These are phyloP conservation scores for Aporophyla lueneburgensis DNA, from an alignment of 2,888 invertebrate species.

Conservation along the genomic window DNA sequence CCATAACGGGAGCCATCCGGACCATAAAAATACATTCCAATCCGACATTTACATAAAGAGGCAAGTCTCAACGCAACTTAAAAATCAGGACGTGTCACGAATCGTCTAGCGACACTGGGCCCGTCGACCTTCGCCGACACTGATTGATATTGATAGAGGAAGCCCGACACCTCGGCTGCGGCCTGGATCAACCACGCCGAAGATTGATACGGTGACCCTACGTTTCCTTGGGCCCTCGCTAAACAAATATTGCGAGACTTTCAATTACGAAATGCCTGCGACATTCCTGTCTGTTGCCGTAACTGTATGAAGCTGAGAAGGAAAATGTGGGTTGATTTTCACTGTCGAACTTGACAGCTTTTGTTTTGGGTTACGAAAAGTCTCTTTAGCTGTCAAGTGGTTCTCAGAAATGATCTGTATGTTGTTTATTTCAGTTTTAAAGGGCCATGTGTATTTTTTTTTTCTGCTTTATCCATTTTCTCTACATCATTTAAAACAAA, in stretches of 20 bases:
- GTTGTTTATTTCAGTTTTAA: not conserved
- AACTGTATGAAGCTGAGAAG: constrained; percentile 6
- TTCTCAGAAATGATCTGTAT: not conserved
- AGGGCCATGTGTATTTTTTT: too few relatives aligned
- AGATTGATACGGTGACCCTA: constrained; percentile 71
- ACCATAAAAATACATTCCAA: constrained; percentile 24
- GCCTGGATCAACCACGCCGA: constrained; percentile 55
- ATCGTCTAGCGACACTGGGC: constrained; percentile 52
- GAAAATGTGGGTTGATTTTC: constrained; percentile 40
- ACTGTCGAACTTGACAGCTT: constrained; percentile 34
- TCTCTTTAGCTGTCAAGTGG: not conserved
- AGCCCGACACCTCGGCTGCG: constrained; percentile 66
- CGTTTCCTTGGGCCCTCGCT: constrained; percentile 53
- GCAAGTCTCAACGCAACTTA: constrained; percentile 43
- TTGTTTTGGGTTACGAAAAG: constrained; percentile 9
- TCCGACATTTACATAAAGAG: constrained; percentile 39
- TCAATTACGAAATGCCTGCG: constrained; percentile 58
- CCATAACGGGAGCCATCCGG: not conserved
- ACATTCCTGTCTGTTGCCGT: constrained; percentile 33
- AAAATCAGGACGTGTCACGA: constrained; percentile 56
- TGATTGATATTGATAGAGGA: constrained; percentile 86
- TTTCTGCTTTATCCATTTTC: too few relatives aligned
- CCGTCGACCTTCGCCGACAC: constrained; percentile 69
- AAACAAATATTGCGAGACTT: constrained; percentile 60
- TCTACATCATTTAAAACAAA: too few relatives aligned